Percentiles rank a stretch among this genome's conserved stretches.
Conservation (phyloP, 2,888 invertebrate genomes). For the Balanococcus diminutus region DNA sequence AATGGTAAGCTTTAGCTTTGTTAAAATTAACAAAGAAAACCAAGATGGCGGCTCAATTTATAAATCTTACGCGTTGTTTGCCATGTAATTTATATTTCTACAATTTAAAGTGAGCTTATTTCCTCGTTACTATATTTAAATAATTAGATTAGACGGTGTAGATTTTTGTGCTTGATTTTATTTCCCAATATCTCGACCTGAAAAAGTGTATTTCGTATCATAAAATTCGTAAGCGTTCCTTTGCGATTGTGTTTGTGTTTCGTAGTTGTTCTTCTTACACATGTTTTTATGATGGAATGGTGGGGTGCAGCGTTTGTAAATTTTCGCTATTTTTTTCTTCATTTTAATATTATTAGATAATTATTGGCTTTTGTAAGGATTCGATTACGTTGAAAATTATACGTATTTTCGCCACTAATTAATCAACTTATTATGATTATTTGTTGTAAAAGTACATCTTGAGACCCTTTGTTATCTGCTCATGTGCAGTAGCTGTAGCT, state of each 20-base stretch:
- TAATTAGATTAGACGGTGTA: background rate
- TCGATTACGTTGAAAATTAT: background rate
- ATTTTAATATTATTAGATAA: background rate
- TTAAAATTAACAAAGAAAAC: conserved; percentile 18
- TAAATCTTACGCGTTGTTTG: conserved; percentile 24
- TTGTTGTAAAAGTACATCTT: background rate
- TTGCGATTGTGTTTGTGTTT: conserved; percentile 47
- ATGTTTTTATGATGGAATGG: conserved; percentile 39
- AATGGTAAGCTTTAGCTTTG: conserved; percentile 42
- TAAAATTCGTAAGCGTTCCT: background rate
- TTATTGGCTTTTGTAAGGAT: background rate
- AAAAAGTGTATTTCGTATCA: background rate
- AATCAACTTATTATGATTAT: background rate
- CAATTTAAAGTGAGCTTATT: conserved; percentile 38
- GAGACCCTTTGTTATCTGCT: conserved; percentile 5
- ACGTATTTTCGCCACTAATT: background rate
- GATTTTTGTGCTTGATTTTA: background rate
- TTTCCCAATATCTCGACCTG: background rate
- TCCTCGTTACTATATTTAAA: background rate
- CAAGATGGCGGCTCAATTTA: conserved; percentile 46
- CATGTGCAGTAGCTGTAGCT: conserved; percentile 34
- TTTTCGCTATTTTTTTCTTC: background rate
- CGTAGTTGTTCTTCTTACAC: conserved; percentile 30
- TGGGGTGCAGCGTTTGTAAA: conserved; percentile 42
- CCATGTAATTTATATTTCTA: background rate